phyloP scores from a whole-genome alignment of 2,113 vertebrate species.

The Python bivittatus region DNA sequence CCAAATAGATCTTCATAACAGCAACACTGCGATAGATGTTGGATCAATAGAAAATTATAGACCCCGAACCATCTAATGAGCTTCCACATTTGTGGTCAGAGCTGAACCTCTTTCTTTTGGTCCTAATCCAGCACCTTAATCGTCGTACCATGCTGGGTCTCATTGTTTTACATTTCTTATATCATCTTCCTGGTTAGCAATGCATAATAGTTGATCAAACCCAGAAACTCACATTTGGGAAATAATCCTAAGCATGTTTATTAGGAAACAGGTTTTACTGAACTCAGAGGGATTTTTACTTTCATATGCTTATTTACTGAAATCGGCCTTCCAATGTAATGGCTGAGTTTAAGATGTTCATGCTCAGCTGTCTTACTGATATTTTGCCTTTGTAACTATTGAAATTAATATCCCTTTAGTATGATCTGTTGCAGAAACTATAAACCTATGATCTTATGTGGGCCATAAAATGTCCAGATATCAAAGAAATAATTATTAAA shows the following conservation, averaged over 20 bases:
- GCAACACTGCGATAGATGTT: neutral
- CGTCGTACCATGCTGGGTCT: neutral
- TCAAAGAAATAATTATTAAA: conserved; percentile 5
- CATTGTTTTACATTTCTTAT: neutral
- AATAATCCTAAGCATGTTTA: neutral
- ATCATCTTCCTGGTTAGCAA: neutral
- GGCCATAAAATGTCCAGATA: neutral
- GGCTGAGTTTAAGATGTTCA: neutral
- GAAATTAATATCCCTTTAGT: neutral
- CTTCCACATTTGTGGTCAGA: neutral
- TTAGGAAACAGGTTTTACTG: neutral
- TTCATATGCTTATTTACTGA: neutral
- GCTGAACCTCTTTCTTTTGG: neutral
- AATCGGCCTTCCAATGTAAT: neutral
- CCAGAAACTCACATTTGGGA: neutral
- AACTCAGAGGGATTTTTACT: neutral
- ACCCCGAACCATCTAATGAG: neutral
- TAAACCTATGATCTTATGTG: neutral
- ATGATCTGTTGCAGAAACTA: neutral
- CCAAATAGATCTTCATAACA: neutral
- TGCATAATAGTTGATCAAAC: neutral
- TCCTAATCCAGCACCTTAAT: neutral
- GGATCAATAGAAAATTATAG: neutral
- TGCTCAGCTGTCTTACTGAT: neutral
- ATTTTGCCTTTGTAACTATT: neutral